Evolutionary conservation across 2,797 vertebrate species (phyloP), one percentile per base, ranked within the genome.

Genomic region (Columba guinea): DNA sequence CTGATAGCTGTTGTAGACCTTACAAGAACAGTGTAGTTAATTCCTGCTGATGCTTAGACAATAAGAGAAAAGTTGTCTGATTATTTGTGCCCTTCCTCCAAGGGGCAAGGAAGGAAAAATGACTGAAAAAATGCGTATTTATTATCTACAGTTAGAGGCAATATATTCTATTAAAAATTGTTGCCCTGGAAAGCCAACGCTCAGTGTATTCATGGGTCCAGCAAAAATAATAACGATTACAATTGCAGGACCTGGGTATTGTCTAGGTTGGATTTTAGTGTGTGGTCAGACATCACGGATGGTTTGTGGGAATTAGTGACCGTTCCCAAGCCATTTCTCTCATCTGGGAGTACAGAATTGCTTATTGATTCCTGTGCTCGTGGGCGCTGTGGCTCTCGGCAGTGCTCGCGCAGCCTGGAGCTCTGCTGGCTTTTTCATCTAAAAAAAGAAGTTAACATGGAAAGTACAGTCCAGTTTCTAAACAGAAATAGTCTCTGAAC

Each of bases 311-410:
- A 83, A 56, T 91, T 85, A 28, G 21, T 77, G 56, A 10, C 41
- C 5, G 3, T 89, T 93, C 75, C 46, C 53, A 53, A 74, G 49
- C 21, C 62, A 23, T 16, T 84, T 82, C 71, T 86, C 19, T 79
- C 48, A 52, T 68, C 15, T 46, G 56, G 51, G 83, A 16, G 62
- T 55, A 21, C 44, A 9, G 34, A 96, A 95, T 81, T 76, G 46
- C 75, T 78, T 96, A 83, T 93, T 91, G 70, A 88, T 95, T 88
- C 8, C 37, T 88, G 7, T 86, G 52, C 62, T 87, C 84, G 51
- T 70, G 84, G 64, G 48, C 67, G 20, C 32, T 51, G 52, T 76
- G 55, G 30, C 39, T 93, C n/a, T 82, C 87, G 67, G 35, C 26
- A 64, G 10, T 65, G 37, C 52, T 4, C 56, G 10, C 59, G 73